Base-by-base conservation (phyloP, 2,888 invertebrate species). In the Coleophora flavipennella region DNA sequence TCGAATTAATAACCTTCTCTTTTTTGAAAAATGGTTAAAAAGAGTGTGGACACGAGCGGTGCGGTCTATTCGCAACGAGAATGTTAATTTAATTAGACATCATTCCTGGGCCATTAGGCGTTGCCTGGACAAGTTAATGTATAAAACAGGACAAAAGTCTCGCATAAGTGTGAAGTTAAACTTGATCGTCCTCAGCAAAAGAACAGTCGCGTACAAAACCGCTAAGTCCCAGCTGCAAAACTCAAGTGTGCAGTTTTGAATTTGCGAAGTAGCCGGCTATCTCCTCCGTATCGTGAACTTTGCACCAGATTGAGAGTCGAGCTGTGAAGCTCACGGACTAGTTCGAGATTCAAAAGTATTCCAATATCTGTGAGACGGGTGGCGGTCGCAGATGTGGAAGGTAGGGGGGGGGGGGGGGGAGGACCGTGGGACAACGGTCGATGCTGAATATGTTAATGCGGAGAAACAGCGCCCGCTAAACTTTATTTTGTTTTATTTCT, bases 271-370 rank as follows among this genome's bases (percentile, higher is more conserved):
- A 46, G 43, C 39, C 41, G 14, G 26, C 28, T 53, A 53, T 55
- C 65, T 61, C 56, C 49, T 46, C 53, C 46, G 59, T 63, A 72
- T 70, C 59, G 62, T 65, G 64, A 67, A 67, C 59, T 73, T 68
- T 66, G 65, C 66, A 68, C 73, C 55, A 56, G 62, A 62, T 59
- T 61, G 63, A 63, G 74, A 77, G 67, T 74, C 70, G 55, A 49
- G 46, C 54, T 54, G 57, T 55, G 57, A 55, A 66, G 59, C 59
- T 61, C 61, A 57, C 57, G 60, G 63, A 62, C 62, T 73, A 70
- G 73, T 79, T 67, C 63, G 64, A 70, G 64, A 76, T 75, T 77
- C 70, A 69, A 71, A 80, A 83, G 78, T 77, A 80, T 81, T 80
- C 72, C 74, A 81, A 83, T 81, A 81, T 74, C 67, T 60, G 61